phyloP scores from a whole-genome alignment of 2,888 invertebrate genomes.

The Agrochola litura region DNA sequence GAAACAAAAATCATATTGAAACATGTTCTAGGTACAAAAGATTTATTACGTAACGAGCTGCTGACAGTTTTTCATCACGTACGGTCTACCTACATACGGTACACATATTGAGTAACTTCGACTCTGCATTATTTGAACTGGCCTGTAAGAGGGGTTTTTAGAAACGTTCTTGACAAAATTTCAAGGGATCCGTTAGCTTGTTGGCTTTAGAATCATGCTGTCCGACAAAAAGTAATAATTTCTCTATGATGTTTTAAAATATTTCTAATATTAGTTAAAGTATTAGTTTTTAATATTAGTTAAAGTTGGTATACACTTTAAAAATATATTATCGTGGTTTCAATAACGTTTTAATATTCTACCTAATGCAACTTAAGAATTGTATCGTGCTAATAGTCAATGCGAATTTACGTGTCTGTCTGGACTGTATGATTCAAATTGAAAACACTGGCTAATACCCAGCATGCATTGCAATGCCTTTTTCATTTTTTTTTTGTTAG shows the following conservation, averaged over 20 bases:
- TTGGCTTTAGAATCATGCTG: not conserved
- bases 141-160: not conserved
- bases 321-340: not conserved
- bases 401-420: not conserved
- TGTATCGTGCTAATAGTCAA: not conserved
- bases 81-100: constrained; percentile 7
- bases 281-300: no score
- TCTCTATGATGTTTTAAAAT: not conserved
- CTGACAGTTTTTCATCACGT: constrained; percentile 22
- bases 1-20: not conserved
- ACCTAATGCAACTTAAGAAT: not conserved
- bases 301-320: no score
- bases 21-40: constrained; percentile 1
- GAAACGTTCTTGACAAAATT: not conserved
- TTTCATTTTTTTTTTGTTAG: no score
- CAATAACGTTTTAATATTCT: not conserved
- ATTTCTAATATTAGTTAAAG: no score
- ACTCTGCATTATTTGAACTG: constrained; percentile 10
- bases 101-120: constrained; percentile 14
- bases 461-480: no score
- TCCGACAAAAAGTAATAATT: no score
- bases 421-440: not conserved
- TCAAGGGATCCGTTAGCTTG: not conserved
- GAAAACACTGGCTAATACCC: not conserved
- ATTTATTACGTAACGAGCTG: constrained; percentile 11